Percentiles rank a stretch among this genome's conserved stretches.
phyloP scores from a whole-genome alignment of 2,797 vertebrate genomes.

The Sebastes vulpes region DNA sequence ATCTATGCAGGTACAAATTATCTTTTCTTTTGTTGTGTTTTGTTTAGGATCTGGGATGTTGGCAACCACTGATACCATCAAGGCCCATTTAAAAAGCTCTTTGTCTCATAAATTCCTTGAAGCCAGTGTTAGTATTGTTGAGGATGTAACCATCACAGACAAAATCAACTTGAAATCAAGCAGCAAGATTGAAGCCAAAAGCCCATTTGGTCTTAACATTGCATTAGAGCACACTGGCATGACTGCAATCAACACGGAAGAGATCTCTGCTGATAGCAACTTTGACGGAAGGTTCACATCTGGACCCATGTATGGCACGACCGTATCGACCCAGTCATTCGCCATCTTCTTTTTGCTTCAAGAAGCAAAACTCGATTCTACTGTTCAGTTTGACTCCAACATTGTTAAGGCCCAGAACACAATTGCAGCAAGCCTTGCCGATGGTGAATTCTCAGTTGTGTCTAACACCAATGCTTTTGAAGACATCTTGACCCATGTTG shows the following conservation, averaged over 20 bases:
- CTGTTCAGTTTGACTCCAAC: constrained; percentile 86
- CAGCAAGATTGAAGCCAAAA: constrained; percentile 84
- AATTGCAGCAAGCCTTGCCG: constrained; percentile 78
- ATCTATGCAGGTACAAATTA: background rate
- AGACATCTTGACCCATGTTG: constrained; percentile 44
- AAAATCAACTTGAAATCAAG: constrained; percentile 73
- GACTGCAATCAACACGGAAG: constrained; percentile 70
- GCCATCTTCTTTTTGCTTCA: too few species aligned
- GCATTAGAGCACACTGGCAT: constrained; percentile 78
- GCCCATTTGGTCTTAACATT: constrained; percentile 85
- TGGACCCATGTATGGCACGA: constrained; percentile 84
- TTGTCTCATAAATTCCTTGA: constrained; percentile 89
- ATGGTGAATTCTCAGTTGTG: constrained; percentile 79
- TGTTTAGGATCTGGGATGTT: constrained; percentile 88
- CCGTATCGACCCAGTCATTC: constrained; percentile 76
- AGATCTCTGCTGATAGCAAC: constrained; percentile 80
- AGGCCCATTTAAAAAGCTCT: constrained; percentile 81
- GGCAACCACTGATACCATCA: constrained; percentile 77
- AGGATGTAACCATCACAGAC: constrained; percentile 75
- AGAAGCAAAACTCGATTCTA: constrained; percentile 85
- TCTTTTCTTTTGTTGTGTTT: constrained; percentile 14
- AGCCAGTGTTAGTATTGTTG: constrained; percentile 82
- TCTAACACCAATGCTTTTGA: constrained; percentile 88
- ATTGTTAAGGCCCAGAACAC: constrained; percentile 86
- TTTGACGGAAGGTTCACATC: constrained; percentile 82